Percentiles rank a stretch among this genome's conserved stretches.
Evolutionary conservation across 2,113 vertebrate genomes (phyloP).

Genomic region (Bubo scandiacus): DNA sequence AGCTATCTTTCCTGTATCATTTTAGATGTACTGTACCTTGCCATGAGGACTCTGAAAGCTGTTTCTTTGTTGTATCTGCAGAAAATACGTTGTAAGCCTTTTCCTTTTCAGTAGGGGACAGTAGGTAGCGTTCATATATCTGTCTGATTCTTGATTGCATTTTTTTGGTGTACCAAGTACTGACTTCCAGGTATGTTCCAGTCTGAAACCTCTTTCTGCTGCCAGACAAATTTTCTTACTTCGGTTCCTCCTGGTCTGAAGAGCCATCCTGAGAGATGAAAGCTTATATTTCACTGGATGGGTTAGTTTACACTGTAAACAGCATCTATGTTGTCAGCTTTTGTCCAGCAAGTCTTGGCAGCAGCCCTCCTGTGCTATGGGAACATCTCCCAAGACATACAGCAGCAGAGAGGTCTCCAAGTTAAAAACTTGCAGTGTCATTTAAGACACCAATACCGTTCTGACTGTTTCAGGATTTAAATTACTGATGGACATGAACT

Average conservation of each 20-base stretch:
- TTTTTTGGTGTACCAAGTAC: not conserved
- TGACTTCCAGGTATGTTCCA: not conserved
- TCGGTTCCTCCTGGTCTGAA: not conserved
- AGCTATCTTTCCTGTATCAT: not conserved
- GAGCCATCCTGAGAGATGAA: not conserved
- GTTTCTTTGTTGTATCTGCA: not conserved
- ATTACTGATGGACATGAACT: not conserved
- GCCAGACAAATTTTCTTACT: not conserved
- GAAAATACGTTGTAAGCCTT: not conserved
- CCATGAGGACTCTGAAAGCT: not conserved
- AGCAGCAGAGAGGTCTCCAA: not conserved
- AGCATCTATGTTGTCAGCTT: not conserved
- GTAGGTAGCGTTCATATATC: not conserved
- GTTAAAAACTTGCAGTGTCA: not conserved
- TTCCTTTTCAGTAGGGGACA: not conserved
- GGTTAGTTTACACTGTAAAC: not conserved
- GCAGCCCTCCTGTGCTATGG: not conserved
- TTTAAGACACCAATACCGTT: not conserved
- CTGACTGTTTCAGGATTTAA: not conserved
- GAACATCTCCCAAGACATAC: rapidly evolving
- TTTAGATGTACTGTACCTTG: not conserved
- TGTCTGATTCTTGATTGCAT: not conserved
- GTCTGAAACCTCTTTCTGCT: not conserved
- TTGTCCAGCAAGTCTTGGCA: not conserved
- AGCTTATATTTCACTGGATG: not conserved